A percentile compares a stretch with the other conserved stretches of the same genome.
Conservation (phyloP, 2,888 invertebrate genomes). For the Idaea dimidiata region DNA sequence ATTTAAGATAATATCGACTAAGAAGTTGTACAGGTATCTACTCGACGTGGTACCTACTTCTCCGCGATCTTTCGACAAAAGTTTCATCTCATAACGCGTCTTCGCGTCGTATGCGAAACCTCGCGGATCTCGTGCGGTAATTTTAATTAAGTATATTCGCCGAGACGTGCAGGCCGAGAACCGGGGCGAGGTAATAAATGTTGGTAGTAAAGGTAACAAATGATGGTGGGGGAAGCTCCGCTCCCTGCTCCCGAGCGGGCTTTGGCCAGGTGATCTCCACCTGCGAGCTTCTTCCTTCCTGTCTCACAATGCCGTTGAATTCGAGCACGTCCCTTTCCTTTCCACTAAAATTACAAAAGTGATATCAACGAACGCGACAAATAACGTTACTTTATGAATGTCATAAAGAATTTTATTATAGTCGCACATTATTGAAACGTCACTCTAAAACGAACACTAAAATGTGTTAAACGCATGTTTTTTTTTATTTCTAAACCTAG, state of each 20-base stretch:
- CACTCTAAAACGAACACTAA: constrained; percentile 15
- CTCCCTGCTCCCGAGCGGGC: constrained; percentile 26
- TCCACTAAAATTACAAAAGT: constrained; percentile 35
- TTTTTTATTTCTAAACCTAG: too few relatives aligned
- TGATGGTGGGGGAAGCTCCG: constrained; percentile 41
- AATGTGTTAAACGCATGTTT: constrained; percentile 15
- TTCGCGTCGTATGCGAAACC: constrained; percentile 52
- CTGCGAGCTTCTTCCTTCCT: constrained; percentile 61
- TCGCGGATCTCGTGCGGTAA: constrained; percentile 62
- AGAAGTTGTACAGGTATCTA: not conserved
- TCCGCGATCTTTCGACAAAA: constrained; percentile 41
- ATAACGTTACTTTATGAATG: constrained; percentile 33
- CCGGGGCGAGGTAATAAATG: constrained; percentile 62
- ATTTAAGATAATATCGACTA: not conserved
- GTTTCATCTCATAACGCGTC: constrained; percentile 55
- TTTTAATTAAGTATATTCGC: constrained; percentile 77
- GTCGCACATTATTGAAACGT: constrained; percentile 16
- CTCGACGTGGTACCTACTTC: constrained; percentile 21
- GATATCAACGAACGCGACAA: constrained; percentile 31
- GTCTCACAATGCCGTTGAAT: constrained; percentile 43
- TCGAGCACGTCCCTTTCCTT: constrained; percentile 38
- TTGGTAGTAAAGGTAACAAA: constrained; percentile 69
- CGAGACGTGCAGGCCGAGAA: constrained; percentile 53
- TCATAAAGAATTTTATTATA: constrained; percentile 28
- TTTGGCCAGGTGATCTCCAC: constrained; percentile 53